Conservation (phyloP, 1,140 invertebrate genomes). For the Euwallacea fornicatus region DNA sequence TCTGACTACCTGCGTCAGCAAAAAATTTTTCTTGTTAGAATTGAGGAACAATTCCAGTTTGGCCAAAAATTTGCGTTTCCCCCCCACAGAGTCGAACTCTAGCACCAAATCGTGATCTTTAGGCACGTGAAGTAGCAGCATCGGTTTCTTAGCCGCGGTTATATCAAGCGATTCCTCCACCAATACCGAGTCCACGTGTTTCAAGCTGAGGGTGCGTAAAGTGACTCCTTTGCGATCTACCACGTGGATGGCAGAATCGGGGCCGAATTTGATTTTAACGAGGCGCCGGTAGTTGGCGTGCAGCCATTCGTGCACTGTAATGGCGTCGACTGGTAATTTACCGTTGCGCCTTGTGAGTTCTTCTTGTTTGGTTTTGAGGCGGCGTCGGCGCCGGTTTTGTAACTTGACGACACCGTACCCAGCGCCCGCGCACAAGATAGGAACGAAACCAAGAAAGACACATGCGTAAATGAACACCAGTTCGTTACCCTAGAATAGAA, state of each 20-base stretch:
- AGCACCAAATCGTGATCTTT: constrained; percentile 96
- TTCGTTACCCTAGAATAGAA: constrained; percentile 79
- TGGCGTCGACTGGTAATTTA: constrained; percentile 82
- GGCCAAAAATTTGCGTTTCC: constrained; percentile 84
- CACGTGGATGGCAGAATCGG: constrained; percentile 79
- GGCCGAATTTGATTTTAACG: constrained; percentile 87
- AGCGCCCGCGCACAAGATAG: constrained; percentile 87
- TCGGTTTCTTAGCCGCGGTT: constrained; percentile 76
- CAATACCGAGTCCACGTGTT: constrained; percentile 71
- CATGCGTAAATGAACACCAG: constrained; percentile 95
- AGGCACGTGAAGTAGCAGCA: constrained; percentile 83
- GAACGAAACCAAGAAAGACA: constrained; percentile 86
- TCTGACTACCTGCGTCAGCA: constrained; percentile 67
- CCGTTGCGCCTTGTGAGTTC: constrained; percentile 63
- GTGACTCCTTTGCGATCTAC: constrained; percentile 89
- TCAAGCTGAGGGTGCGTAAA: constrained; percentile 77
- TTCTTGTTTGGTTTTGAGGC: constrained; percentile 81
- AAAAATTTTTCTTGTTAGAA: constrained; percentile 80
- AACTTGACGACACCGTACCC: constrained; percentile 91
- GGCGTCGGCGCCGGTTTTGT: constrained; percentile 80
- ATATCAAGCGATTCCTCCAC: constrained; percentile 82
- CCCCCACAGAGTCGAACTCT: constrained; percentile 81
- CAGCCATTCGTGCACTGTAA: constrained; percentile 93
- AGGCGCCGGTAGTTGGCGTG: constrained; percentile 90
- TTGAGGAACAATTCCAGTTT: constrained; percentile 85